Evolutionary conservation across 2,797 vertebrate species (phyloP).

Genomic region (Microchirus variegatus): DNA sequence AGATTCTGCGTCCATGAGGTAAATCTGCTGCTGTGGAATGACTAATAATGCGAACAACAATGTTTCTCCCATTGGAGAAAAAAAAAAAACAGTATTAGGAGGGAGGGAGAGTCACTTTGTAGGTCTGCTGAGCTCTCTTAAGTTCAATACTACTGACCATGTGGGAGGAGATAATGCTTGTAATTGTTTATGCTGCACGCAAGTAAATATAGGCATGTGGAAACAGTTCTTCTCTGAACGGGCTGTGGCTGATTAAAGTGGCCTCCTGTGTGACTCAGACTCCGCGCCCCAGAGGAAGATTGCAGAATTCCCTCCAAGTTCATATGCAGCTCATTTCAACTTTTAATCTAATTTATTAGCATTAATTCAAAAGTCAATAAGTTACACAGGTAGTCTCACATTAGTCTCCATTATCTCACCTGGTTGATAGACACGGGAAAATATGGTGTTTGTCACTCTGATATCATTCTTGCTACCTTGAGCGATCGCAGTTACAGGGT

Average conservation of each 20-base stretch:
- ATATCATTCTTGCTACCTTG: slow-evolving; percentile 63
- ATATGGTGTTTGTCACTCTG: slow-evolving; percentile 69
- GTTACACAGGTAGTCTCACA: slow-evolving; percentile 58
- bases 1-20: slow-evolving; percentile 25
- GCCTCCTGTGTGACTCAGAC: slow-evolving; percentile 22
- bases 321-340: slow-evolving; percentile 62
- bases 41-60: slow-evolving; percentile 33
- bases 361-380: slow-evolving; percentile 76
- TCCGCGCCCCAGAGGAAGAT: slow-evolving; percentile 15
- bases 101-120: slow-evolving; percentile 5
- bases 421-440: slow-evolving; percentile 63
- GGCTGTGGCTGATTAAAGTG: slow-evolving; percentile 29
- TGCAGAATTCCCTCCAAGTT: slow-evolving; percentile 37
- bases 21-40: slow-evolving; percentile 25
- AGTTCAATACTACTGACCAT: slow-evolving; percentile 43
- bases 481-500: slow-evolving; percentile 63
- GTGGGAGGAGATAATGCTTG: slow-evolving; percentile 28
- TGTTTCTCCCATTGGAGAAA: not conserved
- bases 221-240: slow-evolving; percentile 37
- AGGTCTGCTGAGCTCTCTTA: slow-evolving; percentile 27
- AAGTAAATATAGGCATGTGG: slow-evolving; percentile 44
- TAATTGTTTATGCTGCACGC: slow-evolving; percentile 52
- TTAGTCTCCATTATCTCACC: slow-evolving; percentile 74
- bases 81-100: not conserved
- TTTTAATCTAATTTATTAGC: slow-evolving; percentile 72